These are phyloP conservation scores for Equus przewalskii DNA, from an alignment of 2,113 vertebrate species.

Conservation along the genomic window DNA sequence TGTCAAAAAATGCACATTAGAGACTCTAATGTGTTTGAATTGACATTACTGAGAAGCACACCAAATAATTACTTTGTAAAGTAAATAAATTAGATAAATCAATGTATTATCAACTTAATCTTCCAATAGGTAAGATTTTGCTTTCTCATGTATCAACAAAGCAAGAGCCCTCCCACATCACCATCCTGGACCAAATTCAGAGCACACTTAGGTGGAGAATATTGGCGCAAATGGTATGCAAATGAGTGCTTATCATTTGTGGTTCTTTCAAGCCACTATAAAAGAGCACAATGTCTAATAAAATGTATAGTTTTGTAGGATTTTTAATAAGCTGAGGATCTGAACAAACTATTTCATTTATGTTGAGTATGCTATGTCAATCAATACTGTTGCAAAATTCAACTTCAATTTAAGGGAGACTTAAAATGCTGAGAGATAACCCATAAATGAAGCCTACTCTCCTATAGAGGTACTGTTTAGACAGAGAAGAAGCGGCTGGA, in stretches of 20 bases:
- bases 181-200: slow-evolving; percentile 24
- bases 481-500: neutral
- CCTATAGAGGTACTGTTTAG: slow-evolving; percentile 59
- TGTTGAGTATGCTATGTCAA: slow-evolving; percentile 84
- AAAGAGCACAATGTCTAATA: slow-evolving; percentile 73
- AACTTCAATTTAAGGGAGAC: slow-evolving; percentile 78
- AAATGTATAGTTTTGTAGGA: slow-evolving; percentile 57
- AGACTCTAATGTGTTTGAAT: slow-evolving; percentile 20
- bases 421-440: slow-evolving; percentile 57
- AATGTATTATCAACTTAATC: slow-evolving; percentile 62
- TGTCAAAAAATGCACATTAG: slow-evolving; percentile 1
- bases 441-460: slow-evolving; percentile 82
- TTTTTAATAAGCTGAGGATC: slow-evolving; percentile 54
- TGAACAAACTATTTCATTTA: slow-evolving; percentile 76
- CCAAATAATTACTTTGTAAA: slow-evolving; percentile 60
- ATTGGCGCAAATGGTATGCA: neutral
- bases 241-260: neutral
- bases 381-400: slow-evolving; percentile 87
- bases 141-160: slow-evolving; percentile 40
- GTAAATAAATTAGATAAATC: slow-evolving; percentile 59
- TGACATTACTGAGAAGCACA: slow-evolving; percentile 60
- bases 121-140: neutral
- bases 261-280: slow-evolving; percentile 48
- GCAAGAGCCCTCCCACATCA: neutral
- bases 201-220: neutral